Evolutionary conservation across 2,888 invertebrate genomes (phyloP).

Genomic region (Drepana falcataria): DNA sequence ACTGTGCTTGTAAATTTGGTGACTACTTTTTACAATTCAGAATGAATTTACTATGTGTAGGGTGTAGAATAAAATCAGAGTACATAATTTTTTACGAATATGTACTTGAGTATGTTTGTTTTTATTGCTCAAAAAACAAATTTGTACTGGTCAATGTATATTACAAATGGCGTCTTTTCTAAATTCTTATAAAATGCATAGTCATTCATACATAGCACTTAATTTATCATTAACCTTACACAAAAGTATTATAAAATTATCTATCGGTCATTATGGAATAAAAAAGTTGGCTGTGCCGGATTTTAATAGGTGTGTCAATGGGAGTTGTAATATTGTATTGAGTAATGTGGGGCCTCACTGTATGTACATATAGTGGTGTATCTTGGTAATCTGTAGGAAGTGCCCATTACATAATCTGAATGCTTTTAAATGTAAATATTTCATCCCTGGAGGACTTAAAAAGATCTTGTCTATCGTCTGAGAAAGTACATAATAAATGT

Average conservation of each 20-base stretch:
- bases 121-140: constrained; percentile 19
- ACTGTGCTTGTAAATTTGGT: constrained; percentile 23
- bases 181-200: constrained; percentile 15
- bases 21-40: constrained; percentile 6
- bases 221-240: constrained; percentile 17
- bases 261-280: constrained; percentile 50
- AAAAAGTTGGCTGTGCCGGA: constrained; percentile 63
- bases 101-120: constrained; percentile 10
- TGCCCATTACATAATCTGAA: constrained; percentile 22
- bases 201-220: constrained; percentile 18
- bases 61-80: constrained; percentile 1
- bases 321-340: constrained; percentile 11
- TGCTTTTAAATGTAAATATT: constrained; percentile 32
- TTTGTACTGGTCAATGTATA: neutral
- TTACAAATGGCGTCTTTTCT: neutral
- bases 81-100: constrained; percentile 2
- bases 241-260: constrained; percentile 41
- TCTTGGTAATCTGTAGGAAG: constrained; percentile 5
- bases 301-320: constrained; percentile 16
- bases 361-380: too few species aligned
- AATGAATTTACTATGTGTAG: constrained; percentile 4
- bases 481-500: constrained; percentile 51
- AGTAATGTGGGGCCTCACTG: too few species aligned
- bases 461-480: constrained; percentile 26
- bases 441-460: constrained; percentile 19